phyloP scores from a whole-genome alignment of 2,113 vertebrate species.

The Sapayoa aenigma region DNA sequence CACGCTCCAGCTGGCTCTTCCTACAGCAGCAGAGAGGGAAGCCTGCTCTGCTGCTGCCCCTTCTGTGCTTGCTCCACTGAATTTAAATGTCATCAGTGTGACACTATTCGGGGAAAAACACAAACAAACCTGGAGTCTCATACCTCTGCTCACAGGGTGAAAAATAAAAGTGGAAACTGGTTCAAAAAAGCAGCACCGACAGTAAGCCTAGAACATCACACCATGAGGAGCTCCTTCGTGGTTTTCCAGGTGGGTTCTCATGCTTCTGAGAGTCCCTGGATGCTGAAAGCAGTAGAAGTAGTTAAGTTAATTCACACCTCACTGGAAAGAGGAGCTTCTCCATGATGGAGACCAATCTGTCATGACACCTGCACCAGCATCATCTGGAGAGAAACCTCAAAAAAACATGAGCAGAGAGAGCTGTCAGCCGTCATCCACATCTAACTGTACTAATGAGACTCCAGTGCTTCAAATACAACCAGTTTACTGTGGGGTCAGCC shows the following conservation, averaged over 20 bases:
- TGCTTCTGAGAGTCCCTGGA: neutral
- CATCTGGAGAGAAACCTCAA: neutral
- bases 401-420: neutral
- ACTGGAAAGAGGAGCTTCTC: neutral
- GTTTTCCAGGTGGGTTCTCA: neutral
- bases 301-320: neutral
- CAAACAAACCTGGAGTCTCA: neutral
- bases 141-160: neutral
- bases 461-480: neutral
- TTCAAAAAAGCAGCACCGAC: neutral
- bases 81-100: conserved; percentile 31
- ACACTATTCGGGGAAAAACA: neutral
- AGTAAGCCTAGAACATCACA: neutral
- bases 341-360: neutral
- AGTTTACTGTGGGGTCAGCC: rapidly evolving
- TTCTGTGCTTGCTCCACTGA: conserved; percentile 25
- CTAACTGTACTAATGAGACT: neutral
- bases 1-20: conserved; percentile 52
- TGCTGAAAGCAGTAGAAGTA: neutral
- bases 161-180: neutral
- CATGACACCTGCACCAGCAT: neutral
- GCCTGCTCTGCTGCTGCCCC: conserved; percentile 29
- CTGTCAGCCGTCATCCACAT: neutral
- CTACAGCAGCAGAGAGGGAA: conserved; percentile 3
- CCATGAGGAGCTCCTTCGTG: rapidly evolving